These are phyloP conservation scores for Myrmecophaga tridactyla DNA, from an alignment of 2,113 vertebrate genomes.

Conservation along the genomic window DNA sequence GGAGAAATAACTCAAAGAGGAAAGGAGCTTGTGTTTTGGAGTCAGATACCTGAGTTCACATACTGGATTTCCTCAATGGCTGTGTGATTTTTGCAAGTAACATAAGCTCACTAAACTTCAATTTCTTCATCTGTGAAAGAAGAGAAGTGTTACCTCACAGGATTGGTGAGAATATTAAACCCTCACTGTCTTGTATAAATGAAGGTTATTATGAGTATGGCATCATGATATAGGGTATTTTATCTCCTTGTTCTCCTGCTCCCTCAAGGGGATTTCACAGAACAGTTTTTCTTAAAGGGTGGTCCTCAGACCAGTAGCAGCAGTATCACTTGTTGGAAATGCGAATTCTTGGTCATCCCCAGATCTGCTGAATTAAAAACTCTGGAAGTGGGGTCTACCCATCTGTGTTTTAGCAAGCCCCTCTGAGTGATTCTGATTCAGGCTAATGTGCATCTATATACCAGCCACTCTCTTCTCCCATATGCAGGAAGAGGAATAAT, in stretches of 20 bases:
- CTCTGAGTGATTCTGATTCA: not conserved
- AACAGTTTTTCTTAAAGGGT: not conserved
- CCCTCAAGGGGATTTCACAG: not conserved
- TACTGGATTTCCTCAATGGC: not conserved
- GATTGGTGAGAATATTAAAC: not conserved
- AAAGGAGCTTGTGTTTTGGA: not conserved
- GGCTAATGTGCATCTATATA: accelerated
- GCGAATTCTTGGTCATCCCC: not conserved
- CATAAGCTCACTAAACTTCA: not conserved
- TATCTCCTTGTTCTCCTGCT: not conserved
- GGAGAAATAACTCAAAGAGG: not conserved
- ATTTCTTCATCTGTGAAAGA: not conserved
- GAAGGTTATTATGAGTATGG: not conserved
- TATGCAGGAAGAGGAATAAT: not conserved
- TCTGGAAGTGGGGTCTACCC: not conserved
- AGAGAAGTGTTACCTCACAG: not conserved
- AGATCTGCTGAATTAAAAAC: not conserved
- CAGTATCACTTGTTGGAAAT: not conserved
- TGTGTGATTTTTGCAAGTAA: not conserved
- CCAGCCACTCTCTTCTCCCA: not conserved
- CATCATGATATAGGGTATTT: accelerated
- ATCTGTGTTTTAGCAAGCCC: not conserved
- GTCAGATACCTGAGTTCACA: not conserved
- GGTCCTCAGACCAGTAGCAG: not conserved
- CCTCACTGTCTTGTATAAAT: accelerated